A percentile compares a stretch with the other conserved stretches of the same genome.
Conservation (phyloP, 2,797 vertebrate genomes). For the Ctenopoma kingsleyae region DNA sequence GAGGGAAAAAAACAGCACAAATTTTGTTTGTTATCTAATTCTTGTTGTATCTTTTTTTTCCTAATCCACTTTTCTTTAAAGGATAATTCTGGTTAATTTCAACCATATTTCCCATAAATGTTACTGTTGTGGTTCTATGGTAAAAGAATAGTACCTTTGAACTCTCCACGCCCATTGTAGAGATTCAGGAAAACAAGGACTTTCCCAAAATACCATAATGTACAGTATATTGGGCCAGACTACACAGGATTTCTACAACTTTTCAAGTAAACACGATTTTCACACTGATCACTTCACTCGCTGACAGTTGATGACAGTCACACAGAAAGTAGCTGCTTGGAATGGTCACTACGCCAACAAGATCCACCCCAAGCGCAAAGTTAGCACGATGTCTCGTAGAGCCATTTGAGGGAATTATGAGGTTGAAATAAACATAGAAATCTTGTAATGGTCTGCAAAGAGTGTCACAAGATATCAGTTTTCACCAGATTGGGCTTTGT, state of each 20-base stretch:
- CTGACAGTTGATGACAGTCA: neutral
- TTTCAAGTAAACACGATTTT: neutral
- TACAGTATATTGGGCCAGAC: neutral
- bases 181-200: neutral
- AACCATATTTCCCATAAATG: neutral
- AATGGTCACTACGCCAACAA: neutral
- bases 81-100: neutral
- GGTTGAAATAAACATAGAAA: no score
- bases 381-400: neutral
- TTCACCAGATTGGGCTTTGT: constrained; percentile 66
- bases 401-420: neutral
- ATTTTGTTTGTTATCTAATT: constrained; percentile 54
- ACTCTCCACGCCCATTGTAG: no score
- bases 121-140: neutral
- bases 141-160: neutral
- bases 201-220: neutral
- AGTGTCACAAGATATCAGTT: constrained; percentile 82
- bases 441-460: constrained; percentile 34
- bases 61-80: constrained; percentile 57
- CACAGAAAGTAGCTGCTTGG: neutral
- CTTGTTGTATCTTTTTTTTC: constrained; percentile 33
- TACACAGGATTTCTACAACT: neutral
- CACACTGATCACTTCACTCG: neutral
- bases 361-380: neutral
- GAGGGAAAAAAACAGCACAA: constrained; percentile 42